Conservation (phyloP, 1,140 invertebrate species). For the Eufriesea mexicana region DNA sequence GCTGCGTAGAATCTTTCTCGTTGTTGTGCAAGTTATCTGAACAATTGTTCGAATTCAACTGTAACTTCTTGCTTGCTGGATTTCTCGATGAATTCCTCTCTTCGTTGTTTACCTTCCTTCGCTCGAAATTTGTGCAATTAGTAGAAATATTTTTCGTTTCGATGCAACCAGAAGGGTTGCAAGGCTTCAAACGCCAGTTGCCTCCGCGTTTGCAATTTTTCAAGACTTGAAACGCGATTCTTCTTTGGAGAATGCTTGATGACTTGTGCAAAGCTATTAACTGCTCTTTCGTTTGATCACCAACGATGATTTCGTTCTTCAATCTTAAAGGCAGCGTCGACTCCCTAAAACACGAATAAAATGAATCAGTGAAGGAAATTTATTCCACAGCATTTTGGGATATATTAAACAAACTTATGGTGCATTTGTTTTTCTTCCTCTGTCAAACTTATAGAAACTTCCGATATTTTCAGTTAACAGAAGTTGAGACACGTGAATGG, state of each 20-base stretch:
- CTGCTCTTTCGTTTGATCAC: neutral
- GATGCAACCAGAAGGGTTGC: neutral
- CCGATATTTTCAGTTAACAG: neutral
- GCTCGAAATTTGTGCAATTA: neutral
- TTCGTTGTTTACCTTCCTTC: neutral
- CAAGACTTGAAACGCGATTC: neutral
- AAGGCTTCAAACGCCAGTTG: no score
- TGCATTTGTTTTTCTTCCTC: neutral
- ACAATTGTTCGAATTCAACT: neutral
- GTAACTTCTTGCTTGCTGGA: neutral
- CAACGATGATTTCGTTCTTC: constrained; percentile 1
- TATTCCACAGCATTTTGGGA: neutral
- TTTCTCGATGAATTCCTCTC: neutral
- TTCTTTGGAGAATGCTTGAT: neutral
- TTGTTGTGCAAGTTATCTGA: neutral
- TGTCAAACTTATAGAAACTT: neutral
- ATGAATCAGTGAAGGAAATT: constrained; percentile 22
- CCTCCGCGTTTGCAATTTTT: neutral
- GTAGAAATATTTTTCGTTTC: neutral
- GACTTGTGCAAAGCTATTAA: neutral
- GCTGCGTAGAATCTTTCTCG: neutral
- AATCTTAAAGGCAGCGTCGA: neutral
- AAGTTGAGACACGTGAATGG: neutral
- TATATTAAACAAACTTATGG: neutral
- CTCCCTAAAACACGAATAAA: constrained; percentile 65